Evolutionary conservation across 2,797 vertebrate genomes (phyloP).

Genomic region (Oryzias dopingdopingensis): DNA sequence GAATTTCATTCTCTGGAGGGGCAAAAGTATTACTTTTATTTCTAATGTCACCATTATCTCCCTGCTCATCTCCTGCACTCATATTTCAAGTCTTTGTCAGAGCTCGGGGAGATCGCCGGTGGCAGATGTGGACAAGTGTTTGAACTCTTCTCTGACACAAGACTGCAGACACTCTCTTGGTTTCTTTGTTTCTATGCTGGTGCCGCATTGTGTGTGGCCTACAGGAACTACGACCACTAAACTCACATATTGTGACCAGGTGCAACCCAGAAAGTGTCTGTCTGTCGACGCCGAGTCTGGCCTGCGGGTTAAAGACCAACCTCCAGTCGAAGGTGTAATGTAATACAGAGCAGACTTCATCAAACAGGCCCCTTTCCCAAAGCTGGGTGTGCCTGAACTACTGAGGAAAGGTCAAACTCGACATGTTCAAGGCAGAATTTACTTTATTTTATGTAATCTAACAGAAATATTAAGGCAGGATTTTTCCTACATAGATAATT

Average conservation of each 20-base stretch:
- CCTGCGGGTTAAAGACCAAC: constrained; percentile 39
- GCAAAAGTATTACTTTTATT: constrained; percentile 23
- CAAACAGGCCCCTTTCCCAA: not conserved
- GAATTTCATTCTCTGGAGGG: constrained; percentile 38
- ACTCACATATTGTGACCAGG: constrained; percentile 59
- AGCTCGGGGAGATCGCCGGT: not conserved
- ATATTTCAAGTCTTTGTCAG: constrained; percentile 22
- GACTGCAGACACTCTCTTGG: constrained; percentile 3
- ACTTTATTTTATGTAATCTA: too few relatives aligned
- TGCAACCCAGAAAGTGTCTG: constrained; percentile 33
- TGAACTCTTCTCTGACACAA: constrained; percentile 10
- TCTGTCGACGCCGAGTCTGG: constrained; percentile 39
- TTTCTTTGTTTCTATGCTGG: constrained; percentile 2
- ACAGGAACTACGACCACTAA: constrained; percentile 17
- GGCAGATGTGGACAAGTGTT: constrained; percentile 13
- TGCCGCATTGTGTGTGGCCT: constrained; percentile 3
- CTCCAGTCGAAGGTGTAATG: constrained; percentile 45
- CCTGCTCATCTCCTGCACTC: constrained; percentile 2
- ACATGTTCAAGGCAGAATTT: too few relatives aligned
- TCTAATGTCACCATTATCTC: constrained; percentile 31
- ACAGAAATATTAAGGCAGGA: too few relatives aligned
- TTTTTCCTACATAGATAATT: too few relatives aligned
- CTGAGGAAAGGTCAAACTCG: too few relatives aligned
- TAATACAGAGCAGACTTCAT: constrained; percentile 40
- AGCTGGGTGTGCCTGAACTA: not conserved